Evolutionary conservation across 1,140 invertebrate genomes (phyloP).

Genomic region (Aphelinus atriplicis): DNA sequence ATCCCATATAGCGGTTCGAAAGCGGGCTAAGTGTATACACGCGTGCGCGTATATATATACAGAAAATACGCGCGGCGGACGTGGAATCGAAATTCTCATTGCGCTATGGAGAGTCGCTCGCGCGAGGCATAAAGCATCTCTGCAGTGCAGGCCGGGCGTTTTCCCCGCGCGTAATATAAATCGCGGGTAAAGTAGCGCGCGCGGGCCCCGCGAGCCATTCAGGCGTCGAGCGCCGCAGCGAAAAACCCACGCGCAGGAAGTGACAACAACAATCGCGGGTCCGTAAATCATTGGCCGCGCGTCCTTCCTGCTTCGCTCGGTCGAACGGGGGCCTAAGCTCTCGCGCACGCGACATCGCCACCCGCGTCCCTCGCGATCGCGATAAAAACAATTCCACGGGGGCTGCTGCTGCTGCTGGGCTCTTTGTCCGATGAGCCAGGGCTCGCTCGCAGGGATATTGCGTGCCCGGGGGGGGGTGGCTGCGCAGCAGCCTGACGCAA

Average conservation of each 20-base stretch:
- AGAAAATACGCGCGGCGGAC: no score
- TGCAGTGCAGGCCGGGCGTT: not conserved
- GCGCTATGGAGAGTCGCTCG: no score
- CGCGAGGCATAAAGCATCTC: not conserved
- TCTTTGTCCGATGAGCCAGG: not conserved
- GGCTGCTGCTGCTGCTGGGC: no score
- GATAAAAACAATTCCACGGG: no score
- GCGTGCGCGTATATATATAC: no score
- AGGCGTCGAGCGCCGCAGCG: not conserved
- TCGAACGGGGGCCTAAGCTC: no score
- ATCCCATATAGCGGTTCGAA: no score
- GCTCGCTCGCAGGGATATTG: not conserved
- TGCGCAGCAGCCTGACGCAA: not conserved
- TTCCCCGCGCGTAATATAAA: not conserved
- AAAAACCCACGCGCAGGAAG: not conserved
- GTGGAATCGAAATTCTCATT: no score
- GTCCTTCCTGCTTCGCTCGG: not conserved
- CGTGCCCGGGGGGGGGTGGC: not conserved
- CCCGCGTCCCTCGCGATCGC: not conserved
- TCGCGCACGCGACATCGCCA: not conserved
- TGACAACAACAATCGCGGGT: constrained; percentile 6
- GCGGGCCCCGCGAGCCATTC: not conserved
- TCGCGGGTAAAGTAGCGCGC: not conserved
- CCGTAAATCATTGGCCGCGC: not conserved
- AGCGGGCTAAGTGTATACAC: no score